A percentile compares a stretch with the other conserved stretches of the same genome.
Conservation (phyloP, 37 sponge, comb jelly and placozoan species). For the Crambe crambe region DNA sequence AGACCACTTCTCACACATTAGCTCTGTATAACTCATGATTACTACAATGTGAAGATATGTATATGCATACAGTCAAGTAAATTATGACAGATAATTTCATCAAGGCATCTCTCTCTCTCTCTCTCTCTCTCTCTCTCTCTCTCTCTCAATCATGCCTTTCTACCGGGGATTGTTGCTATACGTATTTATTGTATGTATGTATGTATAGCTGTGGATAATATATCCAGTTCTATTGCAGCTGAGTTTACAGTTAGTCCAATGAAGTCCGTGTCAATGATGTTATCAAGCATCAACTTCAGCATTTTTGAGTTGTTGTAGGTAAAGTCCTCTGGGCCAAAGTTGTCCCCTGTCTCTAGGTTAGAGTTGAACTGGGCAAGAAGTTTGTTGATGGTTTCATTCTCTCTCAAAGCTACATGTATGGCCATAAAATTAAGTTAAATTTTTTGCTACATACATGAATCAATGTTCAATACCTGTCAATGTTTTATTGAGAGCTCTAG, state of each 20-base stretch:
- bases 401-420: background rate
- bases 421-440: too few relatives aligned
- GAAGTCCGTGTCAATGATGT: constrained; percentile 2
- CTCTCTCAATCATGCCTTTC: too few relatives aligned
- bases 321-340: background rate
- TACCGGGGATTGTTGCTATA: too few relatives aligned
- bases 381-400: background rate
- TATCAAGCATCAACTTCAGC: background rate
- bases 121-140: too few relatives aligned
- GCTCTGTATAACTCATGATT: too few relatives aligned
- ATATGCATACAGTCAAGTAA: too few relatives aligned
- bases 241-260: constrained; percentile 8
- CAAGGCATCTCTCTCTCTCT: too few relatives aligned
- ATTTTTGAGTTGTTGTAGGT: constrained; percentile 4
- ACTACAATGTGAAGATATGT: too few relatives aligned
- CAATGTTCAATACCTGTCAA: background rate
- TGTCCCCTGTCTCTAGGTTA: background rate
- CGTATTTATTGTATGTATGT: too few relatives aligned
- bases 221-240: background rate
- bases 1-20: background rate
- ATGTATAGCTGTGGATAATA: too few relatives aligned
- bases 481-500: constrained; percentile 21
- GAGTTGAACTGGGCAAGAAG: background rate
- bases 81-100: too few relatives aligned
- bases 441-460: too few relatives aligned